These are phyloP conservation scores for Sinelater perroti DNA, from an alignment of 2,888 invertebrate genomes.

Conservation along the genomic window DNA sequence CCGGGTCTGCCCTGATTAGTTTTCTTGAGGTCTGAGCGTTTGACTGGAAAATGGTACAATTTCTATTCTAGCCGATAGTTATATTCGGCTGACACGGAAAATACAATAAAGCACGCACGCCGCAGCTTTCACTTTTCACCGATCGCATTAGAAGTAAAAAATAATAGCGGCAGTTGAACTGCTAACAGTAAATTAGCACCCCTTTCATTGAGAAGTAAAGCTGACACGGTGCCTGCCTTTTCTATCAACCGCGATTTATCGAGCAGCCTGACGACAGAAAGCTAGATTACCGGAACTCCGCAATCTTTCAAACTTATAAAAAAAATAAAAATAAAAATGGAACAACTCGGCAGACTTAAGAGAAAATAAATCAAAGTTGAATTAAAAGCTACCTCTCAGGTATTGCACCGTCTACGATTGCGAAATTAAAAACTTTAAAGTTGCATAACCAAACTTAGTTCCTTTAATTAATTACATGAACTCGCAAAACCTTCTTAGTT, in stretches of 20 bases:
- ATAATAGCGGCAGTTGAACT: conserved; percentile 10
- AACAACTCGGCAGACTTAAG: too few species aligned
- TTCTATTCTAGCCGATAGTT: background rate
- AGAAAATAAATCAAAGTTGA: too few species aligned
- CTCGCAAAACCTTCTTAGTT: background rate
- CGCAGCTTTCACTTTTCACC: conserved; percentile 4
- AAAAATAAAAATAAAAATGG: too few species aligned
- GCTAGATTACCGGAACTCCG: too few species aligned
- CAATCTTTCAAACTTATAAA: too few species aligned
- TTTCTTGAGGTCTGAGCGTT: background rate
- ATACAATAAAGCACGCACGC: background rate
- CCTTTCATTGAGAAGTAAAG: conserved; percentile 14
- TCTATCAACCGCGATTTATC: conserved; percentile 12
- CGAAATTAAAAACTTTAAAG: background rate
- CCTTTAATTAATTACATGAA: conserved; percentile 2
- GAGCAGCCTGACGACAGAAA: conserved; percentile 1
- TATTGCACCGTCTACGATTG: too few species aligned
- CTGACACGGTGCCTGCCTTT: conserved; percentile 15
- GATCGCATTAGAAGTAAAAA: conserved; percentile 4
- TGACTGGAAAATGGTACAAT: background rate
- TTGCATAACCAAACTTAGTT: background rate
- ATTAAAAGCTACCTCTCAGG: too few species aligned
- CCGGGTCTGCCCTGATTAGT: conserved; percentile 8
- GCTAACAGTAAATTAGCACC: conserved; percentile 16
- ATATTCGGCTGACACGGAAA: conserved; percentile 13